phyloP scores from a whole-genome alignment of 2,113 vertebrate genomes.

The Chascanopsetta lugubris region DNA sequence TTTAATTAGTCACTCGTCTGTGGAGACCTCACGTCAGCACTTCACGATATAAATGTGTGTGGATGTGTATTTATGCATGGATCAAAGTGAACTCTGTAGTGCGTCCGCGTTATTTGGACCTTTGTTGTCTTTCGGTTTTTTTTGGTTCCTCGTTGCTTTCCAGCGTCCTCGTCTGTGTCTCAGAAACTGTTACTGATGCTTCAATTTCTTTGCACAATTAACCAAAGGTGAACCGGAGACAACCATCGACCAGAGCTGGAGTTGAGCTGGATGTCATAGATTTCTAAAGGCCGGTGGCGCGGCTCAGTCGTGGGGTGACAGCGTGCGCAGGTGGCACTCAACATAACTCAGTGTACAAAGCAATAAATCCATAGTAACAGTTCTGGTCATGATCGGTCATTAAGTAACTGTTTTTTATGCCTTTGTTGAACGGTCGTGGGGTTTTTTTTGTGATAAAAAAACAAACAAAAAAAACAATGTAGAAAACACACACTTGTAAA shows the following conservation, averaged over 20 bases:
- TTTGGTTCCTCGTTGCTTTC: conserved; percentile 33
- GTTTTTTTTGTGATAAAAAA: conserved; percentile 80
- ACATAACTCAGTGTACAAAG: conserved; percentile 94
- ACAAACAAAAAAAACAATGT: too few relatives aligned
- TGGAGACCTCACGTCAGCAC: conserved; percentile 55
- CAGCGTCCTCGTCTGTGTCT: conserved; percentile 57
- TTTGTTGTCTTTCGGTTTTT: neutral
- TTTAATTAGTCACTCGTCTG: conserved; percentile 52
- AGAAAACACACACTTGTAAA: conserved; percentile 81
- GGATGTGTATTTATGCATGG: conserved; percentile 82
- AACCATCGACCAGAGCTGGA: conserved; percentile 57
- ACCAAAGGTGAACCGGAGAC: conserved; percentile 83
- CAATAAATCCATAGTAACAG: conserved; percentile 91
- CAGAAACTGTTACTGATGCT: conserved; percentile 80
- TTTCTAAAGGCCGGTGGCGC: conserved; percentile 35
- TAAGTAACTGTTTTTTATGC: conserved; percentile 80
- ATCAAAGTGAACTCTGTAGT: conserved; percentile 64
- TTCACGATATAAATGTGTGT: conserved; percentile 75
- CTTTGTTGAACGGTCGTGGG: conserved; percentile 77
- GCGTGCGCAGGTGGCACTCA: conserved; percentile 50
- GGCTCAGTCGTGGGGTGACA: conserved; percentile 36
- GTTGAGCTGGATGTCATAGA: conserved; percentile 51
- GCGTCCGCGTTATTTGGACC: conserved; percentile 27
- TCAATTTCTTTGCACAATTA: conserved; percentile 82
- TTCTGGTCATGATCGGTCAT: conserved; percentile 80